phyloP scores from a whole-genome alignment of 2,888 invertebrate genomes.

The Eupithecia centaureata region DNA sequence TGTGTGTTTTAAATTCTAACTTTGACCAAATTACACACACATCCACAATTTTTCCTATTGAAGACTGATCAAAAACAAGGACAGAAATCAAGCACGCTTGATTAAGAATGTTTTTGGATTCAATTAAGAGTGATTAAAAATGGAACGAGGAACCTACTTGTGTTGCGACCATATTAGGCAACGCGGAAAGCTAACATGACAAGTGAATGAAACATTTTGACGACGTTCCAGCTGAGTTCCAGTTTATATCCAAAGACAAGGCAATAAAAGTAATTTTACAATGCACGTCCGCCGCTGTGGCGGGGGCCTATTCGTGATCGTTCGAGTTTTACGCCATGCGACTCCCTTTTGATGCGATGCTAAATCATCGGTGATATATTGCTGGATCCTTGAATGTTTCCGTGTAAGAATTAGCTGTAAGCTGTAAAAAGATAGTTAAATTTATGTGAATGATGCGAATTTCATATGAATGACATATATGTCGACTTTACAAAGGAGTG shows the following conservation, averaged over 20 bases:
- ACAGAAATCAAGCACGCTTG: neutral
- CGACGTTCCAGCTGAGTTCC: neutral
- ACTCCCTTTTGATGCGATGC: conserved; percentile 68
- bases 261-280: conserved; percentile 11
- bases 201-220: neutral
- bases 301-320: conserved; percentile 50
- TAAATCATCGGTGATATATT: conserved; percentile 69
- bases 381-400: conserved; percentile 54
- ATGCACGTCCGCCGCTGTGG: conserved; percentile 3
- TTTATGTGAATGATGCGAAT: conserved; percentile 6
- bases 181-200: neutral
- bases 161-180: neutral
- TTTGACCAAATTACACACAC: neutral
- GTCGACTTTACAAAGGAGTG: conserved; percentile 7
- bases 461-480: conserved; percentile 14
- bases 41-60: neutral
- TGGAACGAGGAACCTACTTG: neutral
- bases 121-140: neutral
- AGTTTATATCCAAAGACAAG: neutral
- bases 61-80: neutral
- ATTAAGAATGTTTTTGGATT: neutral
- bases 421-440: conserved; percentile 27
- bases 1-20: neutral
- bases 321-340: conserved; percentile 55
- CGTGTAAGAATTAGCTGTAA: conserved; percentile 46